These are phyloP conservation scores for Brachyrhaphis roseni DNA, from an alignment of 2,797 vertebrate genomes.

Conservation along the genomic window DNA sequence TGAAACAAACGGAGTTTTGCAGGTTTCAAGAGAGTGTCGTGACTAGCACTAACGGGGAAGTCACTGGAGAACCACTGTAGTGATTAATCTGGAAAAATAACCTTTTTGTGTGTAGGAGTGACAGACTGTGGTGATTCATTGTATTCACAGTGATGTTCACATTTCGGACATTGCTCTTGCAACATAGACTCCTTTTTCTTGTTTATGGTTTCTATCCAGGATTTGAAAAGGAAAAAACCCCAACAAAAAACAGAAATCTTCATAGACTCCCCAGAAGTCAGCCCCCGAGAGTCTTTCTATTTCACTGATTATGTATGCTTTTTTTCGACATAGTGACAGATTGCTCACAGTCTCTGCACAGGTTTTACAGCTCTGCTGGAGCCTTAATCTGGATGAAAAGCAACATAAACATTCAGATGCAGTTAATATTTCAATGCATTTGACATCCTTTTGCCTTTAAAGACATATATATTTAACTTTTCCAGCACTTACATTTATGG, in stretches of 20 bases:
- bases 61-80: conserved; percentile 57
- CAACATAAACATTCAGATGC: conserved; percentile 24
- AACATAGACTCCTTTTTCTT: conserved; percentile 60
- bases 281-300: conserved; percentile 58
- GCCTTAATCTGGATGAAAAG: conserved; percentile 37
- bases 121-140: conserved; percentile 68
- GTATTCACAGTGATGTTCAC: conserved; percentile 61
- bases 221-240: conserved; percentile 10
- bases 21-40: conserved; percentile 60
- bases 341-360: conserved; percentile 42
- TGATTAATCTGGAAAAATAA: conserved; percentile 67
- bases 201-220: conserved; percentile 38
- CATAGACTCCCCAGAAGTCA: conserved; percentile 46
- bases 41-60: conserved; percentile 66
- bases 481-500: neutral
- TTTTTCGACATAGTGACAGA: conserved; percentile 60
- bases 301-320: conserved; percentile 59
- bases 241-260: conserved; percentile 31
- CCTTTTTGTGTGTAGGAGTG: conserved; percentile 39
- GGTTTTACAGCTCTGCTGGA: conserved; percentile 51
- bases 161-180: conserved; percentile 65
- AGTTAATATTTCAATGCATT: conserved; percentile 39
- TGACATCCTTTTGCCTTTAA: conserved; percentile 4
- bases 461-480: neutral
- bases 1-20: conserved; percentile 29